phyloP scores from a whole-genome alignment of 2,797 vertebrate species.

The Podargus strigoides region DNA sequence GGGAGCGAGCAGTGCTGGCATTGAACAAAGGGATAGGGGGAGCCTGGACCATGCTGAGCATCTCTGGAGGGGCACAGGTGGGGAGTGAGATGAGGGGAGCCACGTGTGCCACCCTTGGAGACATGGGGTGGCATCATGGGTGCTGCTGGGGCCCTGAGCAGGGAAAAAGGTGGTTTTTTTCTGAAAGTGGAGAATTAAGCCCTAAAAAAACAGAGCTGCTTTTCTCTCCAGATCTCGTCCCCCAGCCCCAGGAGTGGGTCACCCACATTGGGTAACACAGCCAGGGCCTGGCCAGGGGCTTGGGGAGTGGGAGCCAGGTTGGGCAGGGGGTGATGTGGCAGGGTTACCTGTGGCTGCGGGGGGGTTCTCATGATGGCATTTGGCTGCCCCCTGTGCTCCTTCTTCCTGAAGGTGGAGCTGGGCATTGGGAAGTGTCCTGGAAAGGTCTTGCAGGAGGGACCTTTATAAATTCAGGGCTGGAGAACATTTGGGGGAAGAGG shows the following conservation, averaged over 20 bases:
- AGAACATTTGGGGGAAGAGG: not conserved
- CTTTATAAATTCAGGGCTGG: accelerated
- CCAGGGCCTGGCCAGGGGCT: not conserved
- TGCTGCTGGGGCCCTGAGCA: not conserved
- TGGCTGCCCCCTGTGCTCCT: not conserved
- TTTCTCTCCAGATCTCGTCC: not conserved
- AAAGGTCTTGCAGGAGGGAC: not conserved
- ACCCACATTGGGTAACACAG: accelerated
- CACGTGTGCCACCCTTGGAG: not conserved
- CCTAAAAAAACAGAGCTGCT: not conserved
- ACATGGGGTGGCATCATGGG: accelerated
- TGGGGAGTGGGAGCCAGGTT: not conserved
- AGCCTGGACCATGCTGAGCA: not conserved
- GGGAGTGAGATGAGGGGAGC: not conserved
- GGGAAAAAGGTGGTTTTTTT: accelerated
- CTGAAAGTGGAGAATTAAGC: not conserved
- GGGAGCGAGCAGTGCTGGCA: not conserved
- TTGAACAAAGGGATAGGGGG: not conserved
- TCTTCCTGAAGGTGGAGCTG: not conserved
- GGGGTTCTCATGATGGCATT: accelerated
- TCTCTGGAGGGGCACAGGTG: accelerated
- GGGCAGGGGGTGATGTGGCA: accelerated
- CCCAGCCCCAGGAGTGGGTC: not conserved
- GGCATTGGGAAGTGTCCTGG: not conserved
- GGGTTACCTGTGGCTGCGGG: not conserved